Percentiles rank a stretch among this genome's conserved stretches.
Evolutionary conservation across 1,140 invertebrate genomes (phyloP).

Genomic region (Apis dorsata): DNA sequence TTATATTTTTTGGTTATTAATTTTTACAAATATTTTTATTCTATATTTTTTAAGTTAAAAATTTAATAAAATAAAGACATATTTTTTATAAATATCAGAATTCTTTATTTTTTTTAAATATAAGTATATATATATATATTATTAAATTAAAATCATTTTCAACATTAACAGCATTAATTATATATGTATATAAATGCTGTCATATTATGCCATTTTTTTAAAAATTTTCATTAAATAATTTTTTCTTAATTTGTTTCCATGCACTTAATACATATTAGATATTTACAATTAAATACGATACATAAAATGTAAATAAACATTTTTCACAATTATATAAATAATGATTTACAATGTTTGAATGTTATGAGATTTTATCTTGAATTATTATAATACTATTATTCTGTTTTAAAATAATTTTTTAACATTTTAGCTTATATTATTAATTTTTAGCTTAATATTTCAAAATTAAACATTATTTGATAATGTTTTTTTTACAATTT

Average conservation of each 20-base stretch:
- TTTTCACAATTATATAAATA: slow-evolving; percentile 22
- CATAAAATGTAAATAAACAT: slow-evolving; percentile 16
- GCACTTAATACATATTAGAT: slow-evolving; percentile 13
- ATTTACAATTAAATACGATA: slow-evolving; percentile 39
- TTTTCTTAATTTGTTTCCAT: slow-evolving; percentile 2
- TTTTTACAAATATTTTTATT: neutral
- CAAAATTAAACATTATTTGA: neutral
- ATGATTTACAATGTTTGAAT: neutral
- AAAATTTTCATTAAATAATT: slow-evolving; percentile 34
- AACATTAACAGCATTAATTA: slow-evolving; percentile 21
- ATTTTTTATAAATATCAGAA: slow-evolving; percentile 48
- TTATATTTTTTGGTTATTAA: neutral
- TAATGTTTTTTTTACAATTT: neutral
- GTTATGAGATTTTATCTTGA: neutral
- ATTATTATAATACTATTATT: neutral
- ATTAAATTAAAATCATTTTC: slow-evolving; percentile 27
- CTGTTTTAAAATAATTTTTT: neutral
- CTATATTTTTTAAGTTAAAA: neutral
- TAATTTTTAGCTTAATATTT: neutral
- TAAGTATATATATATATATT: slow-evolving; percentile 38
- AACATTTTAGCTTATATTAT: neutral
- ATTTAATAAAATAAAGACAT: slow-evolving; percentile 6
- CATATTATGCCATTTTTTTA: neutral
- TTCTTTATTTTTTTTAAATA: slow-evolving; percentile 39
- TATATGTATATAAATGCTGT: slow-evolving; percentile 35